These are phyloP conservation scores for Campoletis sonorensis DNA, from an alignment of 1,140 invertebrate species.

Conservation along the genomic window DNA sequence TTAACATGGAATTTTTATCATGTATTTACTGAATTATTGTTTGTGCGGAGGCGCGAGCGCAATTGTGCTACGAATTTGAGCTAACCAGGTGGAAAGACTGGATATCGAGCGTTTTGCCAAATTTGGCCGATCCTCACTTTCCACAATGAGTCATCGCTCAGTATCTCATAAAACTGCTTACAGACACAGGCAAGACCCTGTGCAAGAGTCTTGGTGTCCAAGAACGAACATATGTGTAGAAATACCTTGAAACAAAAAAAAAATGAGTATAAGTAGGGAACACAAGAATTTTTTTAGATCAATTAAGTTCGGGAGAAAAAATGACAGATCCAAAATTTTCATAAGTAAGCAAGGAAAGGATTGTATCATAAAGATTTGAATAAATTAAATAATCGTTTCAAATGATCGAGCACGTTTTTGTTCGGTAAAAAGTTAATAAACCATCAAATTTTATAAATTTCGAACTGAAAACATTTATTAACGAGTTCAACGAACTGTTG, in stretches of 20 bases:
- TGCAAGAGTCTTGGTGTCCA: conserved; percentile 69
- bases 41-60: conserved; percentile 51
- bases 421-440: too few species aligned
- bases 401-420: too few species aligned
- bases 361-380: too few species aligned
- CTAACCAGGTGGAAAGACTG: conserved; percentile 69
- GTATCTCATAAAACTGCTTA: conserved; percentile 69
- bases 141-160: conserved; percentile 71
- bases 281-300: background rate
- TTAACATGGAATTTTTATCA: conserved; percentile 28
- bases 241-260: conserved; percentile 66
- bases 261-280: background rate
- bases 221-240: conserved; percentile 70
- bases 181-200: conserved; percentile 66
- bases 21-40: conserved; percentile 62
- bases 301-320: background rate
- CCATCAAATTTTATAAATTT: background rate
- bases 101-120: conserved; percentile 67
- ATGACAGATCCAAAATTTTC: background rate
- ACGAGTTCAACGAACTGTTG: background rate
- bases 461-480: background rate
- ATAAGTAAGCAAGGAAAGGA: background rate
- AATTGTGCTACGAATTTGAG: conserved; percentile 61
- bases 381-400: too few species aligned
- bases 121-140: conserved; percentile 68